Conservation (phyloP, 1,140 invertebrate genomes). For the Drosophila obscura region DNA sequence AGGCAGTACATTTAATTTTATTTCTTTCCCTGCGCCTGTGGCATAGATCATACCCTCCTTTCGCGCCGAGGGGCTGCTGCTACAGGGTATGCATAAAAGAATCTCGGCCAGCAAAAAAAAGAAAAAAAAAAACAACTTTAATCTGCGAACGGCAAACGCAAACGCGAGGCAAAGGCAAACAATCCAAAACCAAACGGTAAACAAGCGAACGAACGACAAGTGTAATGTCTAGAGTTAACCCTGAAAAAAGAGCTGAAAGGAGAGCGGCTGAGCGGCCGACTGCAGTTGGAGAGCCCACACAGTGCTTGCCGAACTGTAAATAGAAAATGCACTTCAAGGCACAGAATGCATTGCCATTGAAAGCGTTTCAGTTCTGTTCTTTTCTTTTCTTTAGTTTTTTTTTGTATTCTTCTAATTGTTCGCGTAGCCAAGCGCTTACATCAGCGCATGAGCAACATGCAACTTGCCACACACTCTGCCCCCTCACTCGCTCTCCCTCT, state of each 20-base stretch:
- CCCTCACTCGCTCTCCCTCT: neutral
- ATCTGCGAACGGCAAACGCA: constrained; percentile 18
- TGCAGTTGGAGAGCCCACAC: constrained; percentile 33
- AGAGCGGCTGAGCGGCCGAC: neutral
- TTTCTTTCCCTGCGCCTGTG: neutral
- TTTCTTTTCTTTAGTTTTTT: constrained; percentile 10
- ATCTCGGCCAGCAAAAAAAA: constrained; percentile 15
- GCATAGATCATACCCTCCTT: too few species aligned
- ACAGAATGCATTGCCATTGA: too few species aligned
- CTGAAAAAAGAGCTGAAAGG: constrained; percentile 32
- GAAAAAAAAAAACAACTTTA: constrained; percentile 41
- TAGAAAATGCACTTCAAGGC: constrained; percentile 55
- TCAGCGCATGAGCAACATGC: constrained; percentile 73
- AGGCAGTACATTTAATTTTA: too few species aligned
- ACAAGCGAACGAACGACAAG: constrained; percentile 34
- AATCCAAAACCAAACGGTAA: constrained; percentile 53
- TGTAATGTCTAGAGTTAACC: constrained; percentile 51
- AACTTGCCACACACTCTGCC: constrained; percentile 37
- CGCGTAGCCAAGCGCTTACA: constrained; percentile 46
- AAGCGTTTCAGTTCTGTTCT: neutral
- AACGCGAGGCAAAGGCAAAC: constrained; percentile 30
- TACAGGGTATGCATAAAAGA: neutral
- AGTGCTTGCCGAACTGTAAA: constrained; percentile 54
- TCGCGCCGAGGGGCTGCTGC: too few species aligned
- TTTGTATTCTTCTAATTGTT: constrained; percentile 55